Evolutionary conservation across 2,113 vertebrate species (phyloP), one percentile per base, ranked within the genome.

Genomic region (Desmodus rotundus): DNA sequence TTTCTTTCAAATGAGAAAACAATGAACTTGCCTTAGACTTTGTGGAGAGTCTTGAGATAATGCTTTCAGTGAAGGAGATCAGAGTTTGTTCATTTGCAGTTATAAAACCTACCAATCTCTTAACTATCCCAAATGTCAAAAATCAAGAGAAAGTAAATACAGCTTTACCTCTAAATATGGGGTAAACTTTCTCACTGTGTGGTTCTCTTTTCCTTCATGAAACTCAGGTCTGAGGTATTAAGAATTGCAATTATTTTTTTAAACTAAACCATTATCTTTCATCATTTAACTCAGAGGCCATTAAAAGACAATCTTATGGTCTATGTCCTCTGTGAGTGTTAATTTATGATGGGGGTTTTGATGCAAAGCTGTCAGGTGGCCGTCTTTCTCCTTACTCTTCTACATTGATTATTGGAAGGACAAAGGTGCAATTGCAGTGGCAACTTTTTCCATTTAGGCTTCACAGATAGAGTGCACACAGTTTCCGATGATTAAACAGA

Each of bases 321-420:
- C 81, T 94, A 86, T 73, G 8, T 33, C 78, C 3, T 12, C 78
- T 87, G 77, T 73, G 52, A 17, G 47, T 83, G 82, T 74, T 87
- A 77, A 93, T 38, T 45, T 16, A 87, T 52, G 87, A 94, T 72
- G 38, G 45, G 0, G 0, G 0, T 36, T 89, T n/a, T 93, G 96
- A 85, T 0, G 50, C 94, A 78, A 82, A 96, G 72, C 78, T 95
- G 85, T 87, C 97, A 93, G 17, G 17, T 83, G 87, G 28, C 73
- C 68, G 92, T 70, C 65, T 72, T 85, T 67, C 58, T 31, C 61
- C n/a, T 43, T 26, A 52, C 95, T 52, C 87, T 3, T 72, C 54
- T 86, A 0, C 43, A 19, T 26, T 17, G 0, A 2, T 68, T 95
- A 28, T 24, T 80, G 84, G 80, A 45, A 63, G 16, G 83, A 83